Conservation (phyloP, 2,797 vertebrate genomes). For the Cetoscarus ocellatus region DNA sequence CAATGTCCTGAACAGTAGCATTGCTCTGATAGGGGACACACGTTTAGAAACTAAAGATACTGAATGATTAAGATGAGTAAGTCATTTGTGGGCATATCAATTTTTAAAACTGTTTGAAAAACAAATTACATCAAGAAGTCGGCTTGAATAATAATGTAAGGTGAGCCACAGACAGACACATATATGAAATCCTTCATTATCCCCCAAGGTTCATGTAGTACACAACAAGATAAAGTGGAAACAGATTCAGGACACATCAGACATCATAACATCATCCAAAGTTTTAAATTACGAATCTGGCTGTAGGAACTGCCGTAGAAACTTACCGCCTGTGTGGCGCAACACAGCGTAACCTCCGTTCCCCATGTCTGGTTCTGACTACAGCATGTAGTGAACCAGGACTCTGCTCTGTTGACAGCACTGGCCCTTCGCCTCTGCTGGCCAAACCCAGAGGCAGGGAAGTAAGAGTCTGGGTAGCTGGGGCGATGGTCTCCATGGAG, state of each 20-base stretch:
- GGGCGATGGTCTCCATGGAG: conserved; percentile 68
- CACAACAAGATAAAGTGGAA: not conserved
- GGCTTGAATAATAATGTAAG: too few relatives aligned
- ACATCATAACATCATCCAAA: not conserved
- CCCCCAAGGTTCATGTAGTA: too few relatives aligned
- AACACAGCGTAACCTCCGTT: conserved; percentile 73
- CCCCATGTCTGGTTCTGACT: conserved; percentile 48
- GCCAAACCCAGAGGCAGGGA: conserved; percentile 64
- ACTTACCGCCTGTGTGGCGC: conserved; percentile 81
- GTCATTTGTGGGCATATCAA: too few relatives aligned
- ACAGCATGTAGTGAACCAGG: conserved; percentile 80
- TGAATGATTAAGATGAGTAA: not conserved
- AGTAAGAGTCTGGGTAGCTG: conserved; percentile 66
- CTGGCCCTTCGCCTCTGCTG: conserved; percentile 41
- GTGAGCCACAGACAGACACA: too few relatives aligned
- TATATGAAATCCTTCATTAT: too few relatives aligned
- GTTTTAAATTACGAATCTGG: conserved; percentile 1
- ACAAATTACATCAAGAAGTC: too few relatives aligned
- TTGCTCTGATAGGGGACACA: not conserved
- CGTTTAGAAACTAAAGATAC: not conserved
- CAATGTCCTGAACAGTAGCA: not conserved
- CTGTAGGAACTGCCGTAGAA: conserved; percentile 11
- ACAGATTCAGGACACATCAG: not conserved
- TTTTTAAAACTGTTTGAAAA: too few relatives aligned
- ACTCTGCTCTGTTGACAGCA: conserved; percentile 78